A percentile compares a stretch with the other conserved stretches of the same genome.
Conservation (phyloP, 2,113 vertebrate genomes). For the Tursiops truncatus region DNA sequence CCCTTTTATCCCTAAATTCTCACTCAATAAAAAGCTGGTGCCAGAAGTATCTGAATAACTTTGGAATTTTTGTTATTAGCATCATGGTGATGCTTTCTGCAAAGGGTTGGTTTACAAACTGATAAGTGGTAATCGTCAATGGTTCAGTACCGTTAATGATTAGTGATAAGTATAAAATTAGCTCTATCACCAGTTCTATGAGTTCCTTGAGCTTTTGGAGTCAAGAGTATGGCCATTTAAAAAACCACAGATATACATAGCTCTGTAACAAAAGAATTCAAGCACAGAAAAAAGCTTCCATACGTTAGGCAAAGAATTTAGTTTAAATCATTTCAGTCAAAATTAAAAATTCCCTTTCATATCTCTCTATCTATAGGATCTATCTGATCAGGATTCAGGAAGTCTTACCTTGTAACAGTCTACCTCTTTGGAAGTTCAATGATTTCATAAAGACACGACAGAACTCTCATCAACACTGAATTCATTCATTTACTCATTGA, state of each 20-base stretch:
- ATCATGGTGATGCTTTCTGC: neutral
- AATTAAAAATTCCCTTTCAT: neutral
- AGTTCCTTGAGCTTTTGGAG: neutral
- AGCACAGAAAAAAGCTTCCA: neutral
- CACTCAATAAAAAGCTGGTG: neutral
- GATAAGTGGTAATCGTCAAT: neutral
- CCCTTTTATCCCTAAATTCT: neutral
- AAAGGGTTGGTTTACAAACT: neutral
- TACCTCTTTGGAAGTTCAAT: neutral
- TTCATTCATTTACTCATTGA: neutral
- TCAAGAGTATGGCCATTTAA: neutral
- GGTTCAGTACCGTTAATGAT: neutral
- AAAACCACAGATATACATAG: neutral
- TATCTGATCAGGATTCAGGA: neutral
- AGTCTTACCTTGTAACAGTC: neutral
- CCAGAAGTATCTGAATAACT: neutral
- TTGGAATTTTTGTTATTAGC: neutral
- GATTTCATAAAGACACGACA: neutral
- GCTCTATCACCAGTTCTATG: neutral
- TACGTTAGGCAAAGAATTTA: neutral
- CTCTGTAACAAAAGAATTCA: neutral
- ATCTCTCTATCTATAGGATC: neutral
- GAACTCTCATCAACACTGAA: neutral
- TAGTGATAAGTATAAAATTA: neutral
- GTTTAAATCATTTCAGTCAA: neutral